Evolutionary conservation across 2,113 vertebrate genomes (phyloP).

Genomic region (Pyxicephalus adspersus): DNA sequence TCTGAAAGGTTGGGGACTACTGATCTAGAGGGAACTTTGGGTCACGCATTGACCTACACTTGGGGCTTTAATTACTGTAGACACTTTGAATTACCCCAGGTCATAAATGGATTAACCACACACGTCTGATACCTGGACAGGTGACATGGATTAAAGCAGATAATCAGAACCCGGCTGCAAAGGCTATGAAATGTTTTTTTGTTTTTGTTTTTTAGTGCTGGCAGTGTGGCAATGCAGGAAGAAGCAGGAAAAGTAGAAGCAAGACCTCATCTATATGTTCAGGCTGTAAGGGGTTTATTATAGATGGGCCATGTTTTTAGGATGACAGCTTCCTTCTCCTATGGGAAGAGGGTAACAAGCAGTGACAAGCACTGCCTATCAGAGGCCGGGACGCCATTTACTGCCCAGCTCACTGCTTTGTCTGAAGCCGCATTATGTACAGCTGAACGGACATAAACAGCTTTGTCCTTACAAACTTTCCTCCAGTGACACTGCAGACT

Average conservation of each 20-base stretch:
- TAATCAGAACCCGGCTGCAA: not conserved
- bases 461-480: not conserved
- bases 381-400: not conserved
- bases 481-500: not conserved
- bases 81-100: no score
- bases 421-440: slow-evolving; percentile 6
- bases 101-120: no score
- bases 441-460: slow-evolving; percentile 14
- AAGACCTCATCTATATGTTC: not conserved
- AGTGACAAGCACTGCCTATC: slow-evolving; percentile 3
- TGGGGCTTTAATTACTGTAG: no score
- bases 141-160: not conserved
- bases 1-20: no score
- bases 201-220: not conserved
- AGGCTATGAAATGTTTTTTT: not conserved
- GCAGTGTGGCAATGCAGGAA: not conserved
- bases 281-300: not conserved
- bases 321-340: slow-evolving; percentile 19
- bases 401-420: slow-evolving; percentile 6
- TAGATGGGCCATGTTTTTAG: not conserved
- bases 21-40: no score
- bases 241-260: no score
- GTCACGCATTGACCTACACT: no score
- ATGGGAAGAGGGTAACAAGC: slow-evolving; percentile 45
- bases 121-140: no score